phyloP scores from a whole-genome alignment of 2,888 invertebrate genomes.

The Tinea trinotella region DNA sequence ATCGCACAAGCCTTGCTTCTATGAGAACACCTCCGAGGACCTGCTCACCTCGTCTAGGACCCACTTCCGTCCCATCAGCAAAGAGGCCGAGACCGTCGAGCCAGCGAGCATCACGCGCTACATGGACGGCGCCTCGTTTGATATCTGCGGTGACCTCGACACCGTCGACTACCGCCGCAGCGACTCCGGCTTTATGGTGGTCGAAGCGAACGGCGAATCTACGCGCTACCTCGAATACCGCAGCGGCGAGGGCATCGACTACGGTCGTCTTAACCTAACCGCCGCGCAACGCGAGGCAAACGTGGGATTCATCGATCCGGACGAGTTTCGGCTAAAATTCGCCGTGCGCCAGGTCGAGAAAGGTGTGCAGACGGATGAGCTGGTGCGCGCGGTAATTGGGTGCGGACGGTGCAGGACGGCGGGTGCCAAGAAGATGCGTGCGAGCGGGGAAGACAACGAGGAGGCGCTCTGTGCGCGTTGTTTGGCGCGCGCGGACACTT shows the following conservation, averaged over 20 bases:
- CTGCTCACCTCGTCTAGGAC: constrained; percentile 83
- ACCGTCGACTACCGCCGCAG: constrained; percentile 77
- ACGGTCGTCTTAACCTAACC: constrained; percentile 48
- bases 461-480: background rate
- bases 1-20: constrained; percentile 74
- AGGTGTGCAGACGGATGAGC: constrained; percentile 44
- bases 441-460: constrained; percentile 20
- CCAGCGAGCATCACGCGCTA: constrained; percentile 39
- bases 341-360: constrained; percentile 58
- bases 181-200: constrained; percentile 69
- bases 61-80: constrained; percentile 87
- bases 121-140: constrained; percentile 82
- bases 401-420: constrained; percentile 20
- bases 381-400: constrained; percentile 23
- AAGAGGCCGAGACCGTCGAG: constrained; percentile 48
- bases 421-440: constrained; percentile 23
- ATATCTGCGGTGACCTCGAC: constrained; percentile 76
- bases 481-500: background rate
- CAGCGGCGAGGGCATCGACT: constrained; percentile 47
- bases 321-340: constrained; percentile 77
- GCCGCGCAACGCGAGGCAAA: constrained; percentile 41
- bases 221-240: constrained; percentile 70
- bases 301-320: constrained; percentile 41
- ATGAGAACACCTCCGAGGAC: constrained; percentile 75
- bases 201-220: constrained; percentile 43